These are phyloP conservation scores for Gasterosteus aculeatus DNA, from an alignment of 2,113 vertebrate species.

Conservation along the genomic window DNA sequence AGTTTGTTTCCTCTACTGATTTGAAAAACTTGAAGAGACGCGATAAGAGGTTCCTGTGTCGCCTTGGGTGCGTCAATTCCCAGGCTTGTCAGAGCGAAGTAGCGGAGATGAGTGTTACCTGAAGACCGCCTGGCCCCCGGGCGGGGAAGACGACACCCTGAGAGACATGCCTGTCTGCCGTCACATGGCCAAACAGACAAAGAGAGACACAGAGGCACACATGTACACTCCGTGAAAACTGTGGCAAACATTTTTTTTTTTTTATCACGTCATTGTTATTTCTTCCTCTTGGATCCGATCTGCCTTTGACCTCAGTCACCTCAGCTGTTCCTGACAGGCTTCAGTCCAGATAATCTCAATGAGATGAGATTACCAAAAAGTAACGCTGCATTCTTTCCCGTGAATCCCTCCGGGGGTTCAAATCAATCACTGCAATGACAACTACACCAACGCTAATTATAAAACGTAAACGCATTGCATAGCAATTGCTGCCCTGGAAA, in stretches of 20 bases:
- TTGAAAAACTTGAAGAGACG: slow-evolving; percentile 20
- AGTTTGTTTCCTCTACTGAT: slow-evolving; percentile 31
- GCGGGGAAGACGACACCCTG: slow-evolving; percentile 71
- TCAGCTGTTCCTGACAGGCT: slow-evolving; percentile 2
- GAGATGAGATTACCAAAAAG: not conserved
- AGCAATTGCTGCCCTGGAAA: not conserved
- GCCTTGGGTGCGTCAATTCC: slow-evolving; percentile 51
- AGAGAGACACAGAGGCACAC: slow-evolving; percentile 1
- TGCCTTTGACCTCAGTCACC: slow-evolving; percentile 18
- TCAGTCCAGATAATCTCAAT: slow-evolving; percentile 1
- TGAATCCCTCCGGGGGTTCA: not conserved
- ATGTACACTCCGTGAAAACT: not conserved
- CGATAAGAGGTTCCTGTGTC: slow-evolving; percentile 33
- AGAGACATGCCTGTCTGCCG: slow-evolving; percentile 54
- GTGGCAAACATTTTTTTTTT: slow-evolving; percentile 12
- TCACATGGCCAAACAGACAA: slow-evolving; percentile 17
- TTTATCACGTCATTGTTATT: not conserved
- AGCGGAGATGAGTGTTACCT: slow-evolving; percentile 46
- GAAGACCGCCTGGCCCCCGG: slow-evolving; percentile 52
- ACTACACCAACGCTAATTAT: not conserved
- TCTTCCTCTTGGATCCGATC: slow-evolving; percentile 3
- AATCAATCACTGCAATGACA: not conserved
- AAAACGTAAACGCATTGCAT: not conserved
- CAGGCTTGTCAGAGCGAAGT: slow-evolving; percentile 56
- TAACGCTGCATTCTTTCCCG: not conserved